Conservation (phyloP, 2,113 vertebrate genomes). For the Otolemur garnettii region DNA sequence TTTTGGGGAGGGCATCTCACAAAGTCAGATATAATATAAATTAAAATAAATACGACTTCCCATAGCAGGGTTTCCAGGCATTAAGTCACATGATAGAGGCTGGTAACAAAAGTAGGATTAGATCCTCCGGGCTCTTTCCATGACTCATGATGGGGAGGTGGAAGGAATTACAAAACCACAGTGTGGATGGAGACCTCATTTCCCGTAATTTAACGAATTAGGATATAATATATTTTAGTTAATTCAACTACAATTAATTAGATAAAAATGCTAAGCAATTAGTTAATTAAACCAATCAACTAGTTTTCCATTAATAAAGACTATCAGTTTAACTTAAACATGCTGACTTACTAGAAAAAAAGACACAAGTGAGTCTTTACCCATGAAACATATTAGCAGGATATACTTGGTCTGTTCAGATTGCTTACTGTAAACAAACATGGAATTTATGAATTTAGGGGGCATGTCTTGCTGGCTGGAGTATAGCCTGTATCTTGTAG, state of each 20-base stretch:
- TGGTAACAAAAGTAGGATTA: neutral
- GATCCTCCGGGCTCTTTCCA: neutral
- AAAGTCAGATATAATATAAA: constrained; percentile 10
- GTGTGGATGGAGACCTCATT: neutral
- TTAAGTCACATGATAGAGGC: neutral
- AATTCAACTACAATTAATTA: constrained; percentile 33
- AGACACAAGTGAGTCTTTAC: neutral
- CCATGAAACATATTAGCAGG: constrained; percentile 22
- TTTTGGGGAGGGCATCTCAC: neutral
- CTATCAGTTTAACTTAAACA: constrained; percentile 35
- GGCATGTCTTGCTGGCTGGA: neutral
- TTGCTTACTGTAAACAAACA: constrained; percentile 37
- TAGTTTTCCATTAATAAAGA: constrained; percentile 30
- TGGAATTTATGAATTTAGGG: constrained; percentile 1
- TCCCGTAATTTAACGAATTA: neutral
- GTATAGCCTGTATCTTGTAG: neutral
- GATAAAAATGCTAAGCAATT: neutral
- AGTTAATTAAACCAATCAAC: neutral
- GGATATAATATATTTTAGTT: neutral
- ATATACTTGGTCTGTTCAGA: neutral
- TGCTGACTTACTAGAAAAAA: constrained; percentile 50
- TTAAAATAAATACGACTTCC: constrained; percentile 40
- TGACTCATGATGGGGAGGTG: neutral
- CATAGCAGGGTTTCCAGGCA: constrained; percentile 23
- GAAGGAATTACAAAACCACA: neutral